Conservation (phyloP, 2,797 vertebrate species). For the Orientallactaga sibirica region DNA sequence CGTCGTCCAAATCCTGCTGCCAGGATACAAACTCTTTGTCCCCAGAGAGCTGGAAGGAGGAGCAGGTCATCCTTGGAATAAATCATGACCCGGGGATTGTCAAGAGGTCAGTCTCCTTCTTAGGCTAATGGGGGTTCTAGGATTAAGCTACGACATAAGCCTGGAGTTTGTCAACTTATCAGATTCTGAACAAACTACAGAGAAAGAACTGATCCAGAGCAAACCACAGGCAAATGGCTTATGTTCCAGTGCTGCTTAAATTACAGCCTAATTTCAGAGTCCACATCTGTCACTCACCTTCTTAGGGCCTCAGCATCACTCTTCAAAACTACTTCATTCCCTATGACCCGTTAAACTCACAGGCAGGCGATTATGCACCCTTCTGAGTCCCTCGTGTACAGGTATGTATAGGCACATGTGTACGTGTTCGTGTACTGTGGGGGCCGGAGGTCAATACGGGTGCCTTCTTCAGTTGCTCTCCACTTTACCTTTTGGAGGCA, state of each 20-base stretch:
- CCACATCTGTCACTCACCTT: not conserved
- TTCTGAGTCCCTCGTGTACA: not conserved
- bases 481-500: too few species aligned
- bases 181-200: slow-evolving; percentile 37
- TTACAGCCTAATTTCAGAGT: not conserved
- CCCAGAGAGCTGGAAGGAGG: slow-evolving; percentile 86
- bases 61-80: slow-evolving; percentile 73
- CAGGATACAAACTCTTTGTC: slow-evolving; percentile 94
- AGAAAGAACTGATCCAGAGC: not conserved
- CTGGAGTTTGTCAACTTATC: slow-evolving; percentile 35
- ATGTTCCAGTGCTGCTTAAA: not conserved
- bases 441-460: too few species aligned
- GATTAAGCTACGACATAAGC: not conserved
- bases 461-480: too few species aligned
- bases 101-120: slow-evolving; percentile 51
- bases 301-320: not conserved
- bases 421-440: too few species aligned
- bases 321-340: not conserved
- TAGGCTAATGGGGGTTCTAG: not conserved
- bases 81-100: slow-evolving; percentile 73
- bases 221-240: slow-evolving; percentile 9
- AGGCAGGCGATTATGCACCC: not conserved
- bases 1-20: slow-evolving; percentile 94
- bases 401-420: too few species aligned
- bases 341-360: not conserved